A percentile compares a stretch with the other conserved stretches of the same genome.
These are phyloP conservation scores for Carassius auratus DNA, from an alignment of 2,113 vertebrate species.

Conservation along the genomic window DNA sequence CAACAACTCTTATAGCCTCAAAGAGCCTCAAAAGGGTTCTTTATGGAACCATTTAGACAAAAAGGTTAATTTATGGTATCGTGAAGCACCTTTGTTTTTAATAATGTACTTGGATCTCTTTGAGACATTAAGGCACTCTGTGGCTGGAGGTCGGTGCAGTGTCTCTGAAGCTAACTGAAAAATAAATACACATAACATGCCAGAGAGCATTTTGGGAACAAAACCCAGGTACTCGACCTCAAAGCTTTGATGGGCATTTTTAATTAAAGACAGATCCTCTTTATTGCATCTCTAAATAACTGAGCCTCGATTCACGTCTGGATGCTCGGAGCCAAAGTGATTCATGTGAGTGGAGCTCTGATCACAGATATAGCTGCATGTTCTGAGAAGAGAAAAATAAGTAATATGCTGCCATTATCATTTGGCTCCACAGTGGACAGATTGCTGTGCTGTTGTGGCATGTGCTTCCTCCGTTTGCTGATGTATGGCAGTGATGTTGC, in stretches of 20 bases:
- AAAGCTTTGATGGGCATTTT: constrained; percentile 9
- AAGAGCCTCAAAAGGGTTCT: too few species aligned
- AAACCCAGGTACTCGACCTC: constrained; percentile 14
- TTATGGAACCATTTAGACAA: too few species aligned
- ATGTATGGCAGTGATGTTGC: not conserved
- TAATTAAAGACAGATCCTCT: constrained; percentile 36
- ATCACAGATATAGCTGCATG: not conserved
- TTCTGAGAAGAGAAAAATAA: not conserved
- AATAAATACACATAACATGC: constrained; percentile 15
- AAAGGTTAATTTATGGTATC: too few species aligned
- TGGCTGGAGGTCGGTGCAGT: constrained; percentile 3
- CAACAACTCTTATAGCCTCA: not conserved
- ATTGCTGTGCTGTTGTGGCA: constrained; percentile 65
- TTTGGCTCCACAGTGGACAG: constrained; percentile 60
- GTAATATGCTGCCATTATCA: constrained; percentile 56
- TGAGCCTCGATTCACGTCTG: constrained; percentile 17
- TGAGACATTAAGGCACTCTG: not conserved
- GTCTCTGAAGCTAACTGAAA: not conserved
- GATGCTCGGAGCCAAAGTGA: not conserved
- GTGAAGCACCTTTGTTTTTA: too few species aligned
- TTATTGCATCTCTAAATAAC: constrained; percentile 32
- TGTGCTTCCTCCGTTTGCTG: constrained; percentile 38
- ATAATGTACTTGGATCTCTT: not conserved
- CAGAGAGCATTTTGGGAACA: constrained; percentile 24
- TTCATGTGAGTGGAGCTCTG: constrained; percentile 2